These are phyloP conservation scores for Dascyllus trimaculatus DNA, from an alignment of 2,113 vertebrate genomes.

Conservation along the genomic window DNA sequence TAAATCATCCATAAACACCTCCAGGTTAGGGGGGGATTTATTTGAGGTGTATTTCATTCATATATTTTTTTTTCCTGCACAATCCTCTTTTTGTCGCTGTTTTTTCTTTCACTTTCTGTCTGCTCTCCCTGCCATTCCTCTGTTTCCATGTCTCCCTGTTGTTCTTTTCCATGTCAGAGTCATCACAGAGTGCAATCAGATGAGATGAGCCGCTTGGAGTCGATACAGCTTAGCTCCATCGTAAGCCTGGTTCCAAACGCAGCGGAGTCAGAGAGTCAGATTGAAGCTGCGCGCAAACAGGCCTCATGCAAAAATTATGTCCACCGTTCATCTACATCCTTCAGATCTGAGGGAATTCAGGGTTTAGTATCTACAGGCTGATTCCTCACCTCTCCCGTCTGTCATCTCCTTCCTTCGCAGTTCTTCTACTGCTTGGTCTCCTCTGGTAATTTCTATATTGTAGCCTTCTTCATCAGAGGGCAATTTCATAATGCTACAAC, in stretches of 20 bases:
- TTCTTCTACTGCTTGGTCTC: not conserved
- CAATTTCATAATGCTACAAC: not conserved
- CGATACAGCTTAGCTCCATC: constrained; percentile 12
- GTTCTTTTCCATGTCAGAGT: constrained; percentile 23
- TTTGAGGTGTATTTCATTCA: constrained; percentile 44
- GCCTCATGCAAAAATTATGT: not conserved
- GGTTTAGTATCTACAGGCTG: not conserved
- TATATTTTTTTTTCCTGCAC: constrained; percentile 36
- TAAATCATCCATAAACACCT: constrained; percentile 64
- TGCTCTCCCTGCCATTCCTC: not conserved
- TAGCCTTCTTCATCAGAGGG: not conserved
- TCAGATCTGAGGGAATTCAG: not conserved
- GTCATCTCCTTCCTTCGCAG: not conserved
- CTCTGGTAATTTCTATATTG: not conserved
- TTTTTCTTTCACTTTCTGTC: constrained; percentile 34
- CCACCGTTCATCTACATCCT: not conserved
- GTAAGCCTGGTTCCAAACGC: not conserved
- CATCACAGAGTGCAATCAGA: constrained; percentile 32
- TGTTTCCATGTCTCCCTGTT: not conserved
- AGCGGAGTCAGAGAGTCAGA: not conserved
- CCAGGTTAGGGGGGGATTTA: constrained; percentile 55
- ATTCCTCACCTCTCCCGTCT: not conserved
- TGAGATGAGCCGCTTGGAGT: constrained; percentile 14
- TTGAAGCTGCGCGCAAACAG: constrained; percentile 17
- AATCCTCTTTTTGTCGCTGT: constrained; percentile 26